A percentile compares a stretch with the other conserved stretches of the same genome.
These are phyloP conservation scores for Athripsodes cinereus DNA, from an alignment of 2,888 invertebrate species.

Conservation along the genomic window DNA sequence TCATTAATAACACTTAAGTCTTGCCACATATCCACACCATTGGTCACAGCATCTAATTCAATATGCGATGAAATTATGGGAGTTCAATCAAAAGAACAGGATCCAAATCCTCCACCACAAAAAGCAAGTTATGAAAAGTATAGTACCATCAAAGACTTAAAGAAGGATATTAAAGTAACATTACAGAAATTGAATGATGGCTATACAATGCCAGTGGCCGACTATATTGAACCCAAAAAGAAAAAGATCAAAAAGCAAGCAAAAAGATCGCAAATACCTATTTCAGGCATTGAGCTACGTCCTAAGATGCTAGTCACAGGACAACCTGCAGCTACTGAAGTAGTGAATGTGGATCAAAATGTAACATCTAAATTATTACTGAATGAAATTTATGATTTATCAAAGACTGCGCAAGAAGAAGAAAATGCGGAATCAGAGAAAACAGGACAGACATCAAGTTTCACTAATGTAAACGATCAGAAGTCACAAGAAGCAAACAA, in stretches of 20 bases:
- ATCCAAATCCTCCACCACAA: neutral
- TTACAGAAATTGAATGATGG: neutral
- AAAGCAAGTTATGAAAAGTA: neutral
- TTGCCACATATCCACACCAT: neutral
- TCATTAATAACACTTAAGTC: neutral
- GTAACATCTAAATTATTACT: too few relatives aligned
- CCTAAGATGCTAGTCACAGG: too few relatives aligned
- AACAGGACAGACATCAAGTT: too few relatives aligned
- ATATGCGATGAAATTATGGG: neutral
- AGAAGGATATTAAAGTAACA: neutral
- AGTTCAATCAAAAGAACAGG: neutral
- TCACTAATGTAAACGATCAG: too few relatives aligned
- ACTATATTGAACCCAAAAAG: neutral
- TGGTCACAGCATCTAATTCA: neutral
- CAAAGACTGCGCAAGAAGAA: too few relatives aligned
- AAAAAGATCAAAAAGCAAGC: neutral
- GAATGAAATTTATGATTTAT: too few relatives aligned
- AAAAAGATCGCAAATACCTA: too few relatives aligned
- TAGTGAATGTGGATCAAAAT: too few relatives aligned
- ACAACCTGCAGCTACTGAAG: too few relatives aligned
- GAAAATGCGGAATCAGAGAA: too few relatives aligned
- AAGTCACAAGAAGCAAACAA: too few relatives aligned
- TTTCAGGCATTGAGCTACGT: too few relatives aligned
- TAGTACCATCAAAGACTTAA: neutral
- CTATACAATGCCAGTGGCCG: neutral